Evolutionary conservation across 2,113 vertebrate species (phyloP).

Genomic region (Syngnathus floridae): DNA sequence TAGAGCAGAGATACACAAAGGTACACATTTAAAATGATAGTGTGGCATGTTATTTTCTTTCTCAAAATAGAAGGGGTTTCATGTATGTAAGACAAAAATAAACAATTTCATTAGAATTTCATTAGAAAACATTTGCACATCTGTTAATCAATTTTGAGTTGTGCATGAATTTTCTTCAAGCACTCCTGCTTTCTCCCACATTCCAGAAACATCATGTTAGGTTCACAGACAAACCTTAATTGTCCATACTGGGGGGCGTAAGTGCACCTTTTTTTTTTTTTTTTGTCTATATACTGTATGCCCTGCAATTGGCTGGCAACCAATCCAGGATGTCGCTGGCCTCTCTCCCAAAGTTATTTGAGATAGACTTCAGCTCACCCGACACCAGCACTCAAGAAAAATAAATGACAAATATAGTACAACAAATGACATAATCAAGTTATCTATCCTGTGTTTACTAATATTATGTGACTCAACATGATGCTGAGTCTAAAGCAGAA

Average conservation of each 20-base stretch:
- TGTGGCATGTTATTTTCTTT: not conserved
- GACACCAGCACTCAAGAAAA: not conserved
- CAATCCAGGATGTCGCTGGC: too few relatives aligned
- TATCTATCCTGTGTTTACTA: not conserved
- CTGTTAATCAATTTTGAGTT: not conserved
- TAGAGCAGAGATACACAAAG: not conserved
- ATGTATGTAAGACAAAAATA: not conserved
- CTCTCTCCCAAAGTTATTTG: not conserved
- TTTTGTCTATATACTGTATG: not conserved
- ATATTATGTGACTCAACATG: too few relatives aligned
- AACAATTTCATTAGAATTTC: too few relatives aligned
- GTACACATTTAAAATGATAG: not conserved
- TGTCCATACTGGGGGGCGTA: not conserved
- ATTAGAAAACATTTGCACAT: not conserved
- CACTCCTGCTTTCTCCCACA: not conserved
- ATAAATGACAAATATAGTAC: not conserved
- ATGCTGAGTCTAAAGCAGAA: not conserved
- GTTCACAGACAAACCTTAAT: not conserved
- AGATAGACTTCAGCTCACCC: not conserved
- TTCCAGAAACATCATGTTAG: not conserved
- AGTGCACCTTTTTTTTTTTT: too few relatives aligned
- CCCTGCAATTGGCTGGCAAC: not conserved
- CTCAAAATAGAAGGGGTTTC: not conserved
- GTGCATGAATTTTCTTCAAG: not conserved
- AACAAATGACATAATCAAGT: not conserved